Evolutionary conservation across 2,797 vertebrate species (phyloP), one percentile per base, ranked within the genome.

Genomic region (Tinamus major): DNA sequence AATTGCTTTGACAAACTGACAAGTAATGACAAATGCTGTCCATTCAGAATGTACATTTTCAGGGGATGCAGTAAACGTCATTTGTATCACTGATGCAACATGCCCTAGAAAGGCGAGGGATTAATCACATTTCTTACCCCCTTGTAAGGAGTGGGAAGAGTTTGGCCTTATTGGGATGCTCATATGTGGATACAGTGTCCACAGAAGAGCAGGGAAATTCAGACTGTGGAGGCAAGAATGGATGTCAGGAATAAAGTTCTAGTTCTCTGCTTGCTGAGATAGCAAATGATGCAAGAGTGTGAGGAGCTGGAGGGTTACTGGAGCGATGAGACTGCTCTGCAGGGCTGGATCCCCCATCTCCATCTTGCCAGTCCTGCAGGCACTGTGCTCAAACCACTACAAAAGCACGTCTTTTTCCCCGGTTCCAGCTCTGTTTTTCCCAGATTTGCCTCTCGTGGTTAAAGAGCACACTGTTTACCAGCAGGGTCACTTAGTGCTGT

Each of bases 161-260:
- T 42, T 84, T 29, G 79, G 39, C 18, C 46, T 59, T 64, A 1
- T 26, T 81, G 19, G 18, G 35, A n/a, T n/a, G 67, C 29, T 61
- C 9, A 7, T 19, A 48, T 20, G 7, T 85, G 62, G 85, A 13
- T 29, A 46, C 29, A 53, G 16, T 2, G 2, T 70, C 63, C 0
- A 1, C 21, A 33, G 17, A 68, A 79, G 48, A 51, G 15, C 20
- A 74, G n/a, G 17, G 29, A 80, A 90, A 71, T 93, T 68, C 24
- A 67, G 19, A 27, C 29, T 56, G 23, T 0, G 0, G 26, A 26
- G 55, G 41, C 63, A 81, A 24, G 41, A 71, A 35, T 4, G 8
- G 1, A 1, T 68, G 5, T 55, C 53, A 83, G 26, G 16, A 61
- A 71, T 58, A 24, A 26, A 64, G 58, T 56, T 41, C 9, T 7